phyloP scores from a whole-genome alignment of 2,888 invertebrate genomes.

The Aphelenchoides bicaudatus region DNA sequence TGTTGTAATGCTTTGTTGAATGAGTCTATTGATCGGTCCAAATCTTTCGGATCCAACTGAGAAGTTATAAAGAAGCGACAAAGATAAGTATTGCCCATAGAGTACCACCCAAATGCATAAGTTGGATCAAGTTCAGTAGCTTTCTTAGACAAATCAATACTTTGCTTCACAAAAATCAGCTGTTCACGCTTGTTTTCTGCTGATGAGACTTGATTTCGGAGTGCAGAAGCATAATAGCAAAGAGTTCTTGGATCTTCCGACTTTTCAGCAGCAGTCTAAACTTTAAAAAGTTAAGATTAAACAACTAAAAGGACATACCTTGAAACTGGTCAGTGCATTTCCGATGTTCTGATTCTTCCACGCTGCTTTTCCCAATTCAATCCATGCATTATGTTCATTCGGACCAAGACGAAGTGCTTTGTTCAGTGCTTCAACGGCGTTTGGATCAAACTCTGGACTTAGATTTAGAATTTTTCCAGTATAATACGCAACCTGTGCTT shows the following conservation, averaged over 20 bases:
- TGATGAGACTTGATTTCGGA: slow-evolving; percentile 8
- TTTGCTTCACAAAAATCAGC: slow-evolving; percentile 12
- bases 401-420: slow-evolving; percentile 81
- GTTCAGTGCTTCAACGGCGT: slow-evolving; percentile 74
- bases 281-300: too few relatives aligned
- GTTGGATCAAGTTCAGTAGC: slow-evolving; percentile 14
- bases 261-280: slow-evolving; percentile 23
- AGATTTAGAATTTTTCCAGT: slow-evolving; percentile 76
- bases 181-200: slow-evolving; percentile 7
- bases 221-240: slow-evolving; percentile 21
- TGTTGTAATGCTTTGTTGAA: slow-evolving; percentile 20
- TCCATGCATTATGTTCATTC: slow-evolving; percentile 78
- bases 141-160: slow-evolving; percentile 17
- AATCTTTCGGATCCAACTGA: slow-evolving; percentile 17
- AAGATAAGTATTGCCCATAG: slow-evolving; percentile 25
- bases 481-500: slow-evolving; percentile 64
- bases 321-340: slow-evolving; percentile 77
- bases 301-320: slow-evolving; percentile 9
- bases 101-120: slow-evolving; percentile 26
- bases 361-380: slow-evolving; percentile 81
- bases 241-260: slow-evolving; percentile 11
- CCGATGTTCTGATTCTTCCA: slow-evolving; percentile 79
- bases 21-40: slow-evolving; percentile 21
- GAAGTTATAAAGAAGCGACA: slow-evolving; percentile 16
- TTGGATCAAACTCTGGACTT: slow-evolving; percentile 69